phyloP scores from a whole-genome alignment of 64 coral and sea anemone genomes.

The Trachythela sp. region DNA sequence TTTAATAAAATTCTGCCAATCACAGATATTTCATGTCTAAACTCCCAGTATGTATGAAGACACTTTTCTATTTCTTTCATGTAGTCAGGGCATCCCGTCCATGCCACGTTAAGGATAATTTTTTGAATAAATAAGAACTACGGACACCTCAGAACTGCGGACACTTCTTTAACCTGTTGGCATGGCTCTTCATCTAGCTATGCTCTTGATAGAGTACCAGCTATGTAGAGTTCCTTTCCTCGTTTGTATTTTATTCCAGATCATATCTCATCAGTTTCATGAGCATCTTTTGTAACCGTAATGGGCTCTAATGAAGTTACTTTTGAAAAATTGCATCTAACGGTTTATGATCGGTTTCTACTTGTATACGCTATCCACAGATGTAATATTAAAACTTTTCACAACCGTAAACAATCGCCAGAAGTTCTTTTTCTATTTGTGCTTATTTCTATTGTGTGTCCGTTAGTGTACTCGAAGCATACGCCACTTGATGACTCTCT shows the following conservation, averaged over 20 bases:
- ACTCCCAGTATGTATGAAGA: neutral
- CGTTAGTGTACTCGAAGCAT: constrained; percentile 48
- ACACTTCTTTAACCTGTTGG: too few relatives aligned
- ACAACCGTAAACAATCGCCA: constrained; percentile 43
- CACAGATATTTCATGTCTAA: constrained; percentile 6
- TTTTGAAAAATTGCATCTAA: constrained; percentile 40
- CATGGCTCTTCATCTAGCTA: constrained; percentile 9
- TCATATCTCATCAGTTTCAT: constrained; percentile 41
- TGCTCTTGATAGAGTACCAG: constrained; percentile 28
- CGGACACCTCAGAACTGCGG: constrained; percentile 23
- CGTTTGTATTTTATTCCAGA: constrained; percentile 24
- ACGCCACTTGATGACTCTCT: constrained; percentile 40
- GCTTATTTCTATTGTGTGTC: constrained; percentile 36
- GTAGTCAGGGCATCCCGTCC: constrained; percentile 31
- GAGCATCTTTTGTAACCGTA: constrained; percentile 41
- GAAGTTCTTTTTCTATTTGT: constrained; percentile 40
- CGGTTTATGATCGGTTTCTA: constrained; percentile 41
- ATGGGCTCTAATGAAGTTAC: constrained; percentile 20
- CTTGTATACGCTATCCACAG: constrained; percentile 31
- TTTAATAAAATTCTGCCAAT: constrained; percentile 19
- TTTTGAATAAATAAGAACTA: too few relatives aligned
- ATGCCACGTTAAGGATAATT: too few relatives aligned
- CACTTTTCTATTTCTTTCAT: neutral
- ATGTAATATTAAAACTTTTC: constrained; percentile 39
- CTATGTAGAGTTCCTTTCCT: constrained; percentile 37